Evolutionary conservation across 2,888 invertebrate genomes (phyloP).

Genomic region (Sinotaia quadrata): DNA sequence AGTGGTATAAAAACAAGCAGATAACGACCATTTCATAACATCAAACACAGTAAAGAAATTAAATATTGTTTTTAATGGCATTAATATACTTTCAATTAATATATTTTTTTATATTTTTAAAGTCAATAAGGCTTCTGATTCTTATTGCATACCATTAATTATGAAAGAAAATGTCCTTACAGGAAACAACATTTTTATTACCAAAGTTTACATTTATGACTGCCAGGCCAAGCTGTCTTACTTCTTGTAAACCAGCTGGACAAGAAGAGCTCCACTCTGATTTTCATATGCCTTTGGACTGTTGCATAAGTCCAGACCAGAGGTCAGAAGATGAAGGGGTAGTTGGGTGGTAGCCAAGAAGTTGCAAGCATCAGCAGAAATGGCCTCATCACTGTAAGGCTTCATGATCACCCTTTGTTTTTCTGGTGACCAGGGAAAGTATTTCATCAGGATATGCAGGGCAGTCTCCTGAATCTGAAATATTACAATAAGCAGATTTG

Average conservation of each 20-base stretch:
- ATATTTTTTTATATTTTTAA: too few species aligned
- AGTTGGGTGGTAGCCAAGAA: too few species aligned
- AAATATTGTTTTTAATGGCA: too few species aligned
- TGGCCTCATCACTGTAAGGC: neutral
- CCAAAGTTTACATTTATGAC: neutral
- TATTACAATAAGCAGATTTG: slow-evolving; percentile 8
- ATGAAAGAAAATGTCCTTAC: neutral
- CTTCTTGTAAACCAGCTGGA: slow-evolving; percentile 74
- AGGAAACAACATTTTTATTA: too few species aligned
- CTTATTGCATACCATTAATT: too few species aligned
- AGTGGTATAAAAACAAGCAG: too few species aligned
- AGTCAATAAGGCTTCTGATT: too few species aligned
- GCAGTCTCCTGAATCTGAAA: slow-evolving; percentile 49
- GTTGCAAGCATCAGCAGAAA: neutral
- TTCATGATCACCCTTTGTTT: too few species aligned
- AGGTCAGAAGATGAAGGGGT: slow-evolving; percentile 43
- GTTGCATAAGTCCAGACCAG: slow-evolving; percentile 73
- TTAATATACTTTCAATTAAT: too few species aligned
- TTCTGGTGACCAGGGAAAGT: slow-evolving; percentile 48
- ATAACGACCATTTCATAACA: too few species aligned
- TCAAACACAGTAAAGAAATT: too few species aligned
- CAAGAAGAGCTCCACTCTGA: slow-evolving; percentile 77
- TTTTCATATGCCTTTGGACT: slow-evolving; percentile 79
- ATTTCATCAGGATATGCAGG: slow-evolving; percentile 46
- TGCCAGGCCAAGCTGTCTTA: slow-evolving; percentile 37